Conservation (phyloP, 2,797 vertebrate genomes). For the Artibeus lituratus region DNA sequence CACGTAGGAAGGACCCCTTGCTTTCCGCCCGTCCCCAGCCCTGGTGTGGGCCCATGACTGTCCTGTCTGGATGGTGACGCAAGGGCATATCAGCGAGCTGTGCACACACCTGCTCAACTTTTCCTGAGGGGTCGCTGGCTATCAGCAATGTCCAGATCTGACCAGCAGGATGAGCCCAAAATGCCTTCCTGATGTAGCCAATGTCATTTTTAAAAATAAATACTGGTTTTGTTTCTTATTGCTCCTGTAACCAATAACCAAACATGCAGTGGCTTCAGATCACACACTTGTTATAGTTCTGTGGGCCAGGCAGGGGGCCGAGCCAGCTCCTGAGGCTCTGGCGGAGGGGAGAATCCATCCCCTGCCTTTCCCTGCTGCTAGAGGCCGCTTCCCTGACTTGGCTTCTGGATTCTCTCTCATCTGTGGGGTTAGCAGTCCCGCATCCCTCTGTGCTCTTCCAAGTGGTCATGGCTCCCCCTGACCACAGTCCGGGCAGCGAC, state of each 20-base stretch:
- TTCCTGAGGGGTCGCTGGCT: not conserved
- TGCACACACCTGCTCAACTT: not conserved
- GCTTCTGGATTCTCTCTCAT: accelerated
- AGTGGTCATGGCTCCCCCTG: accelerated
- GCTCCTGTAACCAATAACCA: not conserved
- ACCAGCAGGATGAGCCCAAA: not conserved
- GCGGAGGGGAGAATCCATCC: too few relatives aligned
- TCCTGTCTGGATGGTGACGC: too few relatives aligned
- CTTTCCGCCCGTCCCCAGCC: not conserved
- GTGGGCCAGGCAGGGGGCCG: not conserved
- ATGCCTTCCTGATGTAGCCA: not conserved
- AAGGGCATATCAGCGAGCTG: not conserved
- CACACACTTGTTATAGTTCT: not conserved
- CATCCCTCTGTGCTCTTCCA: not conserved
- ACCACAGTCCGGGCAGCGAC: too few relatives aligned
- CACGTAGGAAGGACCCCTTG: not conserved
- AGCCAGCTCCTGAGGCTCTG: not conserved
- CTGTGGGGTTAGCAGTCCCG: not conserved
- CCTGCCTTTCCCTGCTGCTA: not conserved
- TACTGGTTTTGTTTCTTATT: not conserved
- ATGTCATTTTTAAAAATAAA: not conserved
- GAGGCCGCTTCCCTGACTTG: not conserved
- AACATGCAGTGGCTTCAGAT: not conserved
- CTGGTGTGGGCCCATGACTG: not conserved
- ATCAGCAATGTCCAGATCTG: not conserved